These are phyloP conservation scores for Embiotoca jacksoni DNA, from an alignment of 2,113 vertebrate genomes.

Conservation along the genomic window DNA sequence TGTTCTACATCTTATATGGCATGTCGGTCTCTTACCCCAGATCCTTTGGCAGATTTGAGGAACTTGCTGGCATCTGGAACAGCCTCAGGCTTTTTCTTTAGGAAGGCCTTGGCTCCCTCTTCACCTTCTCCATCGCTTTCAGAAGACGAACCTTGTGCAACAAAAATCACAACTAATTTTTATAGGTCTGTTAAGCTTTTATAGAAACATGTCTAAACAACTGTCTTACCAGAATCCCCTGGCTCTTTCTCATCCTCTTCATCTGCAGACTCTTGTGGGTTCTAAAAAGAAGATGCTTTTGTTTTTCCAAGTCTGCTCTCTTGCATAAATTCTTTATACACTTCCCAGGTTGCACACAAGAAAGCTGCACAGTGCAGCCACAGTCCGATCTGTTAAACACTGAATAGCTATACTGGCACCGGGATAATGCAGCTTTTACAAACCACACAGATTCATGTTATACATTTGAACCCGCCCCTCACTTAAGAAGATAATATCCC, in stretches of 20 bases:
- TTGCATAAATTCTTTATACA: not conserved
- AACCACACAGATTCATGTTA: not conserved
- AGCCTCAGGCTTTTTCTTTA: constrained; percentile 89
- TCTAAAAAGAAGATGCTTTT: constrained; percentile 75
- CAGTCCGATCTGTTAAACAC: not conserved
- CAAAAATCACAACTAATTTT: not conserved
- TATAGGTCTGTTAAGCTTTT: not conserved
- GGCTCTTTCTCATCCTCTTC: constrained; percentile 91
- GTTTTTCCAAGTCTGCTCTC: not conserved
- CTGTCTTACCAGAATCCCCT: constrained; percentile 85
- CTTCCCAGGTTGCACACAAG: not conserved
- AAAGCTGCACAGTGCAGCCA: not conserved
- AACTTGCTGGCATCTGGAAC: constrained; percentile 86
- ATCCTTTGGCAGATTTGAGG: constrained; percentile 84
- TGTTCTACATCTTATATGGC: fast-evolving
- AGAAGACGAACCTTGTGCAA: constrained; percentile 76
- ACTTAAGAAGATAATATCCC: too few species aligned
- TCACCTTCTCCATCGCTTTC: constrained; percentile 76
- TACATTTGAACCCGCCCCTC: not conserved
- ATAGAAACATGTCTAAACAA: not conserved
- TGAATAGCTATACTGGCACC: too few species aligned
- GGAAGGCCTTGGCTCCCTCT: constrained; percentile 84
- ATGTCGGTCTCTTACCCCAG: constrained; percentile 77
- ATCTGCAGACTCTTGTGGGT: constrained; percentile 91
- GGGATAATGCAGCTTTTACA: not conserved